Percentiles rank a stretch among this genome's conserved stretches.
Conservation (phyloP, 2,113 vertebrate species). For the Nothocercus julius region DNA sequence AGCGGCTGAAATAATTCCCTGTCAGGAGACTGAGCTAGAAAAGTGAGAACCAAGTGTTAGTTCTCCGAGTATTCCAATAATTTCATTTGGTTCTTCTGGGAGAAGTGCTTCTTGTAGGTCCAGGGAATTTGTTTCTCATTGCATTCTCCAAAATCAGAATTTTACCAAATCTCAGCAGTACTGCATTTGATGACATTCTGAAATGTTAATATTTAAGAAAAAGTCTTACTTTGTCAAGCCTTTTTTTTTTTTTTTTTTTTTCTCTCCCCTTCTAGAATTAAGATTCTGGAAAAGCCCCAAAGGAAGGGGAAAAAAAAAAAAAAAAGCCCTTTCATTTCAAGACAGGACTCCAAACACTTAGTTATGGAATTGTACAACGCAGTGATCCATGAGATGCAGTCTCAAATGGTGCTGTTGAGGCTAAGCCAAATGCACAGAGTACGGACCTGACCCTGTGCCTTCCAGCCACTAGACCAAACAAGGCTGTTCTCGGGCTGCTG, state of each 20-base stretch:
- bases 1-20: neutral
- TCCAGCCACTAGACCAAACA: neutral
- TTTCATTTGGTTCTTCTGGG: neutral
- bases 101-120: neutral
- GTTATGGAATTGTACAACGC: neutral
- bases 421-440: fast-evolving
- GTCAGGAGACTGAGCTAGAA: slow-evolving; percentile 17
- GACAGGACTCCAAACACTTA: neutral
- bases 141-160: neutral
- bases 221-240: no score
- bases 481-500: fast-evolving
- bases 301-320: neutral
- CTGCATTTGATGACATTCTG: neutral
- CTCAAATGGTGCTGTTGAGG: neutral
- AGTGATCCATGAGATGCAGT: neutral
- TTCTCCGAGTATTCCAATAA: neutral
- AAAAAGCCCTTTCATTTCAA: neutral
- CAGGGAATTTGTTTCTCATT: neutral
- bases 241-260: no score
- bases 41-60: neutral
- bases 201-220: neutral
- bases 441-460: neutral
- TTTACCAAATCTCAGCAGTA: neutral
- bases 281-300: neutral
- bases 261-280: neutral